phyloP scores from a whole-genome alignment of 2,113 vertebrate species.

The Rynchops niger region DNA sequence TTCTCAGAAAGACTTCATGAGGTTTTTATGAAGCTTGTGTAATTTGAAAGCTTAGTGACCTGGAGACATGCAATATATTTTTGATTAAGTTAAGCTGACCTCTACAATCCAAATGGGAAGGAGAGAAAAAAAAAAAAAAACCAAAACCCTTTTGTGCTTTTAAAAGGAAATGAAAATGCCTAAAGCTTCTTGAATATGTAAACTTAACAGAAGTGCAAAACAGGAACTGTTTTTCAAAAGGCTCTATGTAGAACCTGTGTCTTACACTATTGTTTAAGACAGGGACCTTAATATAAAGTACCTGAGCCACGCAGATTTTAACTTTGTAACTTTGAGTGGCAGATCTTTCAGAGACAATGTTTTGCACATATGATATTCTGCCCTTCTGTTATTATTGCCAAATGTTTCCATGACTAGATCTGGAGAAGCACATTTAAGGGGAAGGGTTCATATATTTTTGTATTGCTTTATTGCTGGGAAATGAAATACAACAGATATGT shows the following conservation, averaged over 20 bases:
- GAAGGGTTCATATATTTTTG: not conserved
- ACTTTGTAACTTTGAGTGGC: not conserved
- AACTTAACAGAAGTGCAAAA: not conserved
- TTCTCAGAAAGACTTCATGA: not conserved
- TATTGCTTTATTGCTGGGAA: not conserved
- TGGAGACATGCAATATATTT: slow-evolving; percentile 20
- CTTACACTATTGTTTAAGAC: not conserved
- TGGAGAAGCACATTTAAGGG: not conserved
- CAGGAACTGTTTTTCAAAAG: not conserved
- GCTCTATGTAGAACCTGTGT: not conserved
- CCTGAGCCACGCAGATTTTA: not conserved
- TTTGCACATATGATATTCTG: not conserved
- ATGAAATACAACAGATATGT: not conserved
- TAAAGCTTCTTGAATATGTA: slow-evolving; percentile 3
- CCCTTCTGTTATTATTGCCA: not conserved
- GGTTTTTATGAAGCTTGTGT: not conserved
- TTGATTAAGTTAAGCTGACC: slow-evolving; percentile 31
- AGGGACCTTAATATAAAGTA: not conserved
- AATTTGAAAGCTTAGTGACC: not conserved
- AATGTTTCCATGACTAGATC: not conserved
- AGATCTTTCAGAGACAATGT: not conserved
- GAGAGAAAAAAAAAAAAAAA: not conserved
- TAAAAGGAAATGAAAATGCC: slow-evolving; percentile 33
- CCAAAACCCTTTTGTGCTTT: not conserved
- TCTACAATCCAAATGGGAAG: slow-evolving; percentile 7